Conservation (phyloP, 2,888 invertebrate species). For the Drosophila bunnanda region DNA sequence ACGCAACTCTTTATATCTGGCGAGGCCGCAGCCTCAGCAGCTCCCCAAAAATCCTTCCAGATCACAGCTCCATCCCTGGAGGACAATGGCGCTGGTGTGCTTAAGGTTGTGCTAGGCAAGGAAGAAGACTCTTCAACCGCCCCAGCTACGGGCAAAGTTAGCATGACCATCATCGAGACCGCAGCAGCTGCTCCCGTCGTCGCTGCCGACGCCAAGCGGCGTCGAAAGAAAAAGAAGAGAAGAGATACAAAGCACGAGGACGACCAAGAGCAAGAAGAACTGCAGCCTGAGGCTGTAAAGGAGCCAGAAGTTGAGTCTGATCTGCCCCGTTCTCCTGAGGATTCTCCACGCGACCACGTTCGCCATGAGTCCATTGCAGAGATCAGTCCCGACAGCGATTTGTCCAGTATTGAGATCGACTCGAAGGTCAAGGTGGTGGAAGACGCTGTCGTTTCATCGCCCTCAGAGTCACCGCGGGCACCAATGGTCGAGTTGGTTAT, state of each 20-base stretch:
- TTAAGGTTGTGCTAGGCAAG: slow-evolving; percentile 77
- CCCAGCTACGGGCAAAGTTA: slow-evolving; percentile 73
- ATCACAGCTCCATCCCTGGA: slow-evolving; percentile 85
- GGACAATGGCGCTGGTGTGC: slow-evolving; percentile 76
- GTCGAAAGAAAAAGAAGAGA: slow-evolving; percentile 88
- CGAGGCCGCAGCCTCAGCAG: slow-evolving; percentile 69
- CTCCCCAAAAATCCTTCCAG: slow-evolving; percentile 74
- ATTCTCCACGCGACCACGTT: slow-evolving; percentile 81
- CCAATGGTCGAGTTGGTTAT: slow-evolving; percentile 86
- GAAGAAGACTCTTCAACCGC: slow-evolving; percentile 32
- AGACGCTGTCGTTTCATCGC: slow-evolving; percentile 87
- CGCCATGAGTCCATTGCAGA: slow-evolving; percentile 82
- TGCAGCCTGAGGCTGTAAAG: slow-evolving; percentile 82
- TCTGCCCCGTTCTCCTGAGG: slow-evolving; percentile 85
- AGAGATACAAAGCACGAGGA: slow-evolving; percentile 83
- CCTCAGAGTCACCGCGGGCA: slow-evolving; percentile 86
- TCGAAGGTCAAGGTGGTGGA: slow-evolving; percentile 88
- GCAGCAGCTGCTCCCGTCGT: slow-evolving; percentile 81
- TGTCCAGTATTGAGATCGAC: slow-evolving; percentile 86
- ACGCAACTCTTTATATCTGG: slow-evolving; percentile 83
- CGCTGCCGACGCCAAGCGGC: slow-evolving; percentile 85
- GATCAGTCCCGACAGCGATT: slow-evolving; percentile 84
- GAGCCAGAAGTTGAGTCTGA: slow-evolving; percentile 83
- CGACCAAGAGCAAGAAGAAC: slow-evolving; percentile 40
- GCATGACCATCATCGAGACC: slow-evolving; percentile 83